Conservation (phyloP, 1,140 invertebrate genomes). For the Antheraea pernyi region DNA sequence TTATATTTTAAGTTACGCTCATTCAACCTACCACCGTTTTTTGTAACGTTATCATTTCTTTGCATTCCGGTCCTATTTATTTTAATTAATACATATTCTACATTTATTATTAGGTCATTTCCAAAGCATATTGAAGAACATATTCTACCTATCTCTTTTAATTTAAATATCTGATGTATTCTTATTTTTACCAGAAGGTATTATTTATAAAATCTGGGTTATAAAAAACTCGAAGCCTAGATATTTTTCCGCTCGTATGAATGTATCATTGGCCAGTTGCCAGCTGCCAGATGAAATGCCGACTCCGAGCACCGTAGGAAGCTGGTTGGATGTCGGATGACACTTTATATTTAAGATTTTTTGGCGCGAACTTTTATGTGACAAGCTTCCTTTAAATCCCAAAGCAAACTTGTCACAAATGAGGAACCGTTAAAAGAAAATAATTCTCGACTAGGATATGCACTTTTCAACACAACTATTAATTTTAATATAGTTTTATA, state of each 20-base stretch:
- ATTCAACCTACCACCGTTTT: too few species aligned
- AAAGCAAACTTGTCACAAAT: too few species aligned
- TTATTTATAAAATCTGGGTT: conserved; percentile 39
- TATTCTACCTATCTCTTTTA: neutral
- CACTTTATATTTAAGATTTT: conserved; percentile 36
- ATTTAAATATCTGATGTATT: neutral
- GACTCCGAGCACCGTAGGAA: conserved; percentile 23
- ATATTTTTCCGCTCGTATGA: conserved; percentile 33
- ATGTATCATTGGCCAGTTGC: conserved; percentile 48
- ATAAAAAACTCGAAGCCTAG: conserved; percentile 49
- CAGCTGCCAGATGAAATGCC: conserved; percentile 42
- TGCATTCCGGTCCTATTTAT: too few species aligned
- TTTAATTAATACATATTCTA: too few species aligned
- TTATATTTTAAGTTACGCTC: too few species aligned
- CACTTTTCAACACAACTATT: neutral
- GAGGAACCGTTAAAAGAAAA: neutral
- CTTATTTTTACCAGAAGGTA: conserved; percentile 12
- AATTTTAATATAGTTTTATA: too few species aligned
- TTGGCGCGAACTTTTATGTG: neutral
- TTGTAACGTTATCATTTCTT: too few species aligned
- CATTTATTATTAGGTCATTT: too few species aligned
- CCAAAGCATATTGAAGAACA: neutral
- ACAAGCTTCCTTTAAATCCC: neutral
- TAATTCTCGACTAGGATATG: neutral
- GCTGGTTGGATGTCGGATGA: conserved; percentile 21